A percentile compares a stretch with the other conserved stretches of the same genome.
Evolutionary conservation across 2,113 vertebrate species (phyloP).

Genomic region (Trinectes maculatus): DNA sequence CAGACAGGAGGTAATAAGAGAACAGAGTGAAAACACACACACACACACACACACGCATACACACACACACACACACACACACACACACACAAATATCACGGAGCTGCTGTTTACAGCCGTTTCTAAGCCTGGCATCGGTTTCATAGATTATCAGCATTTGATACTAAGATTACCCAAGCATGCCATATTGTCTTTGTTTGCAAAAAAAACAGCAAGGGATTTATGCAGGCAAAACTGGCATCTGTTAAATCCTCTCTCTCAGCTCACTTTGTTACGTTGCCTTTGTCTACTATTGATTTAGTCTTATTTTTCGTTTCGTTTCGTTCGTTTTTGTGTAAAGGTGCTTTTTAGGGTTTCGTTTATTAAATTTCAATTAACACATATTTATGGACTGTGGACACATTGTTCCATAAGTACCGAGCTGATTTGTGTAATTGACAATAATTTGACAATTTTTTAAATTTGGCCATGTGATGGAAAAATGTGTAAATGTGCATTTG

Average conservation of each 20-base stretch:
- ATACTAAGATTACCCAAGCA: constrained; percentile 42
- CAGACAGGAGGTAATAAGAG: constrained; percentile 35
- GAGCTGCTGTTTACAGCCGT: constrained; percentile 31
- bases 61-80: constrained; percentile 2
- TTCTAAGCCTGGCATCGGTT: constrained; percentile 49
- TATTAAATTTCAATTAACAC: no score
- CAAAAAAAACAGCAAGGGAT: constrained; percentile 15
- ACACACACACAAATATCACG: constrained; percentile 38
- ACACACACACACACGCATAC: constrained; percentile 25
- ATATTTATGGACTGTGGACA: no score
- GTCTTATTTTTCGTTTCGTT: no score
- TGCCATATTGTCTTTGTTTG: constrained; percentile 42
- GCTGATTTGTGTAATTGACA: not conserved
- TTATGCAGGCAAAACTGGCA: constrained; percentile 32
- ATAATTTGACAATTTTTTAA: not conserved
- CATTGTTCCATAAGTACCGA: no score
- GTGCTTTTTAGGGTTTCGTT: no score
- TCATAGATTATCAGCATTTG: constrained; percentile 53
- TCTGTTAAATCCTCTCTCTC: constrained; percentile 32
- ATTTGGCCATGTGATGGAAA: not conserved
- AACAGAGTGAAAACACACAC: constrained; percentile 11
- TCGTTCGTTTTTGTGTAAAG: no score
- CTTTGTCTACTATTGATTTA: no score
- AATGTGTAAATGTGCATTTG: not conserved
- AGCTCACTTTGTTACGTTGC: not conserved